Evolutionary conservation across 2,113 vertebrate species (phyloP).

Genomic region (Verasper variegatus): DNA sequence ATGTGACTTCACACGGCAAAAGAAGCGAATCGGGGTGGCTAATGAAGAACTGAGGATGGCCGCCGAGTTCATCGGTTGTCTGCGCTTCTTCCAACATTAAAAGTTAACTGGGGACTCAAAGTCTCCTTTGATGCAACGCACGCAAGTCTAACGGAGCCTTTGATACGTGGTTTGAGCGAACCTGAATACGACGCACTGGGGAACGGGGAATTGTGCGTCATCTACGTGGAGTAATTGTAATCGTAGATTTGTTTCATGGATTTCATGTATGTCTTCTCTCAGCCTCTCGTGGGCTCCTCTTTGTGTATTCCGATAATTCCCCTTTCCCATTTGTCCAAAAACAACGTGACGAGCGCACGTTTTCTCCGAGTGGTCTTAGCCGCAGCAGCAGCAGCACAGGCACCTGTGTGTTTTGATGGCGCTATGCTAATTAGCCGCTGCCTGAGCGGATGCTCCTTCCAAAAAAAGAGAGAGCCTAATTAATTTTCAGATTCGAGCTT

Average conservation of each 20-base stretch:
- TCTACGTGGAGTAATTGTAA: neutral
- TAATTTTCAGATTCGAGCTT: constrained; percentile 86
- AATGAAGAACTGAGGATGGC: constrained; percentile 77
- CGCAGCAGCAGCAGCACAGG: constrained; percentile 54
- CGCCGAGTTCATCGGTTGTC: constrained; percentile 76
- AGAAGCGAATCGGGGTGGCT: constrained; percentile 67
- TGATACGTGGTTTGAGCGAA: constrained; percentile 72
- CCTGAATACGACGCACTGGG: constrained; percentile 49
- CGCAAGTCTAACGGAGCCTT: constrained; percentile 75
- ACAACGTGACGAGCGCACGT: constrained; percentile 25
- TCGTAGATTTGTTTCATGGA: neutral
- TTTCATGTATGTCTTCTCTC: neutral
- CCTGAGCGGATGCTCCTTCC: constrained; percentile 73
- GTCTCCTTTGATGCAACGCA: constrained; percentile 82
- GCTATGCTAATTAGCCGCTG: constrained; percentile 80
- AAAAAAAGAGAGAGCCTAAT: constrained; percentile 80
- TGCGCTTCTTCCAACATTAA: constrained; percentile 79
- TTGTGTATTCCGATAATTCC: constrained; percentile 24
- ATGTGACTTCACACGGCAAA: constrained; percentile 83
- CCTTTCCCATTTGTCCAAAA: constrained; percentile 14
- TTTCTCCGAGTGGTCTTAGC: constrained; percentile 44
- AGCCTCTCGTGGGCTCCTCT: neutral
- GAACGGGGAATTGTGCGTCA: neutral
- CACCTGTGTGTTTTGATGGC: constrained; percentile 81
- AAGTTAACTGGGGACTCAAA: constrained; percentile 79